Conservation (phyloP, 2,888 invertebrate species). For the Steinernema scapterisci region DNA sequence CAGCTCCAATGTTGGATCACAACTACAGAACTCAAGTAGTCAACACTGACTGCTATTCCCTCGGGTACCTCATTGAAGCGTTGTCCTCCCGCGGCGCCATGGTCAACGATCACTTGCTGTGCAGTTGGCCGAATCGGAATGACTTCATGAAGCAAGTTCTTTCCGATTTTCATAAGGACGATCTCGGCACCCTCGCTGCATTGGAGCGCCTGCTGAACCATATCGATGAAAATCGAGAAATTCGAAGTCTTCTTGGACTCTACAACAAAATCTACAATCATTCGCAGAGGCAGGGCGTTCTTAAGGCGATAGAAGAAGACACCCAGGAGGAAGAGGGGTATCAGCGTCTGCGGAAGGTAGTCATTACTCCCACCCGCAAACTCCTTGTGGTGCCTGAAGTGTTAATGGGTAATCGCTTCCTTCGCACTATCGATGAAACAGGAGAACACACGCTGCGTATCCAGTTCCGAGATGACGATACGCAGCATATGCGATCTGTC, state of each 20-base stretch:
- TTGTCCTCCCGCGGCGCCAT: conserved; percentile 51
- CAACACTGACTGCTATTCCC: conserved; percentile 15
- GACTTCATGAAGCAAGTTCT: neutral
- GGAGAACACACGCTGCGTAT: conserved; percentile 54
- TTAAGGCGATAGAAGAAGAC: conserved; percentile 32
- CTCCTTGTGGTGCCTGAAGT: conserved; percentile 64
- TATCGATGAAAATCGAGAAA: conserved; percentile 42
- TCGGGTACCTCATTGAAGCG: conserved; percentile 52
- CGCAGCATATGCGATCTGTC: conserved; percentile 41
- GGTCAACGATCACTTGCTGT: conserved; percentile 52
- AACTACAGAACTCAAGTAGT: neutral
- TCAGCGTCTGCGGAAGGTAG: conserved; percentile 48
- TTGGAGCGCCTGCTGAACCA: conserved; percentile 44
- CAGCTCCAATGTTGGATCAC: neutral
- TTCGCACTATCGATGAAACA: conserved; percentile 48
- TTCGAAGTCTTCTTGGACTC: neutral
- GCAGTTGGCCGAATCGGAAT: neutral
- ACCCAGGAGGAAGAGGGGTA: conserved; percentile 40
- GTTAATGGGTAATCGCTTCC: conserved; percentile 66
- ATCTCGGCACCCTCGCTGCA: conserved; percentile 40
- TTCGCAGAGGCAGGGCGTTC: neutral
- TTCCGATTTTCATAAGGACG: conserved; percentile 28
- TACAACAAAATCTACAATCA: too few species aligned
- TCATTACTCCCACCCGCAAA: conserved; percentile 62
- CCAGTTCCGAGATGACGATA: conserved; percentile 54